These are phyloP conservation scores for Creontiades dilutus DNA, from an alignment of 2,888 invertebrate species.

Conservation along the genomic window DNA sequence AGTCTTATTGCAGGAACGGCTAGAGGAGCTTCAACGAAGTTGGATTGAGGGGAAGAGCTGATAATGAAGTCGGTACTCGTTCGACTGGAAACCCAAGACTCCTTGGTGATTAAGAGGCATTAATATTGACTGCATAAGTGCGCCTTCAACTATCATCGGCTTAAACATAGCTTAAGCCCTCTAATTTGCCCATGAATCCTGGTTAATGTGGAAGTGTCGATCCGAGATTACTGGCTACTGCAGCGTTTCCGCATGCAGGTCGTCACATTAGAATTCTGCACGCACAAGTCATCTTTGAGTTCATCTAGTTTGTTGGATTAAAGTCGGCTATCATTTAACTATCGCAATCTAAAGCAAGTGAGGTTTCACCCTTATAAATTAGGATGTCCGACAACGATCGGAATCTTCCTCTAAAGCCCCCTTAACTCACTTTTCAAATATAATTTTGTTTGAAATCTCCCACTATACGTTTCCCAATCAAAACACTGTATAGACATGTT, in stretches of 20 bases:
- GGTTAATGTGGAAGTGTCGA: not conserved
- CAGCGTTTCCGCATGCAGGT: not conserved
- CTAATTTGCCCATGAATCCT: not conserved
- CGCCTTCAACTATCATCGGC: not conserved
- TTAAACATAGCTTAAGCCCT: not conserved
- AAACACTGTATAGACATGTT: no score
- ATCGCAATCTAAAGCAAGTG: not conserved
- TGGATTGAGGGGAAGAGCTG: not conserved
- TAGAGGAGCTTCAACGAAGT: no score
- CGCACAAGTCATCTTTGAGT: not conserved
- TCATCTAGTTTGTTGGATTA: not conserved
- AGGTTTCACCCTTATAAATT: not conserved
- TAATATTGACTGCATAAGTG: slow-evolving; percentile 25
- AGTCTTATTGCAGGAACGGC: not conserved
- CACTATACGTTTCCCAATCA: no score
- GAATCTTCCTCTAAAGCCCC: no score
- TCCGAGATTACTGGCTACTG: not conserved
- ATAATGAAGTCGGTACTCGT: slow-evolving; percentile 13
- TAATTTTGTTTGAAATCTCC: no score
- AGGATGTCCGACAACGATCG: no score
- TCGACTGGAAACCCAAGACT: slow-evolving; percentile 12
- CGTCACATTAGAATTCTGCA: not conserved
- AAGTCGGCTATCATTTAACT: not conserved
- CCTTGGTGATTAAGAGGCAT: slow-evolving; percentile 14
- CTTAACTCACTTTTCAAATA: no score